These are phyloP conservation scores for Tuta absoluta DNA, from an alignment of 2,888 invertebrate species.

Conservation along the genomic window DNA sequence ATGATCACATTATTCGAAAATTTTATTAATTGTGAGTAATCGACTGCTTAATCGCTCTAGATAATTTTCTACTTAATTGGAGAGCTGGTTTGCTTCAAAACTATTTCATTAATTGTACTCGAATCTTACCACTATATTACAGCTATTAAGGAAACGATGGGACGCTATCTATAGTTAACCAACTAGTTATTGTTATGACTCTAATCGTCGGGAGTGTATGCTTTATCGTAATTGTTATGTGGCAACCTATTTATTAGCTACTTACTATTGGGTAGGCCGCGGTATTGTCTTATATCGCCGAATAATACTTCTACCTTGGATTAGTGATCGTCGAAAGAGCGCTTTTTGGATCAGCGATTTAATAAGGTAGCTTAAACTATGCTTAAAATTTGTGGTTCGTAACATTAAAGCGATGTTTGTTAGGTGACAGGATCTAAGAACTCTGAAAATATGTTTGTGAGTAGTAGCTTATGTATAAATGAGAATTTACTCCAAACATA, in stretches of 20 bases:
- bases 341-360: background rate
- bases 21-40: constrained; percentile 15
- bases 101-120: constrained; percentile 49
- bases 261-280: constrained; percentile 57
- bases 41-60: constrained; percentile 26
- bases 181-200: constrained; percentile 54
- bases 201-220: constrained; percentile 36
- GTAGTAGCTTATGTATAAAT: too few species aligned
- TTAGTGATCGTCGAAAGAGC: background rate
- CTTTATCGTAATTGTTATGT: constrained; percentile 29
- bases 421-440: background rate
- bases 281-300: constrained; percentile 56
- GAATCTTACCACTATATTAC: constrained; percentile 60
- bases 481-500: too few species aligned
- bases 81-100: constrained; percentile 46
- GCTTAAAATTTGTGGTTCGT: background rate
- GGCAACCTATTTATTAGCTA: constrained; percentile 32
- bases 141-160: constrained; percentile 53
- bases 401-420: background rate
- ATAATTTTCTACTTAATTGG: constrained; percentile 30
- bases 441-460: too few species aligned
- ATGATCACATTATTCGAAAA: constrained; percentile 16
- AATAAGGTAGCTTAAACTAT: constrained; percentile 1
- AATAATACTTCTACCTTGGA: background rate
- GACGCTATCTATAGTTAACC: constrained; percentile 53